Conservation (phyloP, 2,113 vertebrate genomes). For the Numenius arquata region DNA sequence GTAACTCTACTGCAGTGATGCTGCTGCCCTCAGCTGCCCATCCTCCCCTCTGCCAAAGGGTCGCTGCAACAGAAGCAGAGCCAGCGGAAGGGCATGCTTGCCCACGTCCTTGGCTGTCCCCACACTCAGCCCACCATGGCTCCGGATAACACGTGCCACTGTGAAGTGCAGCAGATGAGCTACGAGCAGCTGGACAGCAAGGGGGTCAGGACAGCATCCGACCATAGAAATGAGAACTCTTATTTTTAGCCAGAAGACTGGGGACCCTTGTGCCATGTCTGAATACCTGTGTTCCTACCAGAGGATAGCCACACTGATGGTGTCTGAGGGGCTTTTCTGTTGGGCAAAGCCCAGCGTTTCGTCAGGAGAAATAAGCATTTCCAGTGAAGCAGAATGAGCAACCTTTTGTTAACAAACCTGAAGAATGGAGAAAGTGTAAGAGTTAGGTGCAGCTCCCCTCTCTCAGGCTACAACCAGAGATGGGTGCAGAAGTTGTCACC, state of each 20-base stretch:
- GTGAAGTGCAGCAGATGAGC: neutral
- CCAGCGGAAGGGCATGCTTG: fast-evolving
- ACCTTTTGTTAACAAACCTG: neutral
- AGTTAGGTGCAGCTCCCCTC: neutral
- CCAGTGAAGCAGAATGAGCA: neutral
- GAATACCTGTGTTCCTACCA: neutral
- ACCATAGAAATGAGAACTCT: neutral
- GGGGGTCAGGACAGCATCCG: neutral
- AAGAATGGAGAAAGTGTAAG: neutral
- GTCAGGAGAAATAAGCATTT: neutral
- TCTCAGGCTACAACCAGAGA: neutral
- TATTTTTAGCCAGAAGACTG: neutral
- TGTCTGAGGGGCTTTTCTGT: neutral
- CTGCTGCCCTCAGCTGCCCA: conserved; percentile 34
- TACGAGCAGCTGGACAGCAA: neutral
- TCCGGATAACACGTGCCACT: neutral
- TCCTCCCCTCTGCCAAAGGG: neutral
- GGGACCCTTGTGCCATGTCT: neutral
- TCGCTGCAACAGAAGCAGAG: neutral
- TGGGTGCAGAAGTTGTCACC: neutral
- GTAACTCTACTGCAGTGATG: neutral
- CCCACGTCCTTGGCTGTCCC: neutral
- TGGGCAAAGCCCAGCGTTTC: neutral
- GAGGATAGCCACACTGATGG: neutral
- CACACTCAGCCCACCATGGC: fast-evolving